These are phyloP conservation scores for Centropristis striata DNA, from an alignment of 2,113 vertebrate genomes.

Conservation along the genomic window DNA sequence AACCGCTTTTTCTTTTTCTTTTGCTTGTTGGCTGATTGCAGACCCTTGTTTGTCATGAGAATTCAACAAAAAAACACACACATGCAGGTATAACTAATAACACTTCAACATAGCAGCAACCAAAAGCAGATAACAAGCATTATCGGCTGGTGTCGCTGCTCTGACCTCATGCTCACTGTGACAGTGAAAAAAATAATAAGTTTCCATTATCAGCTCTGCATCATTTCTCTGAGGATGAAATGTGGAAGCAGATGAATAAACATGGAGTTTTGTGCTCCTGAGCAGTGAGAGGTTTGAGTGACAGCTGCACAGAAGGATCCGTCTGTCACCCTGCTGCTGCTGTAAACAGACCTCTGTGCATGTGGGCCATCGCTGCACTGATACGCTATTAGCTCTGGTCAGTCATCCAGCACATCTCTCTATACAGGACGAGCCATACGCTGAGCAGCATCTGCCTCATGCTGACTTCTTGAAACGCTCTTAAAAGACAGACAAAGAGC, in stretches of 20 bases:
- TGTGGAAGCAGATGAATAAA: constrained; percentile 19
- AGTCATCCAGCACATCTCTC: no score
- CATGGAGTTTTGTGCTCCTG: background rate
- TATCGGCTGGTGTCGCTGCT: constrained; percentile 12
- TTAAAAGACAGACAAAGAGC: background rate
- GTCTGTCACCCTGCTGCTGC: constrained; percentile 13
- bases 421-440: no score
- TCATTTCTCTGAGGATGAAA: constrained; percentile 4
- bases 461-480: no score
- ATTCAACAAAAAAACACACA: background rate
- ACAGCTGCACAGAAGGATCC: no score
- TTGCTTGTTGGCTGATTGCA: no score
- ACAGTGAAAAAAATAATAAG: background rate
- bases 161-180: background rate
- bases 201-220: constrained; percentile 10
- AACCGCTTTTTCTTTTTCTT: no score
- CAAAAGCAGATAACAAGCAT: background rate
- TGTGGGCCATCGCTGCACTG: background rate
- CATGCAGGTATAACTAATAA: background rate
- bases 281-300: no score
- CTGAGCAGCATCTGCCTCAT: no score
- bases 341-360: constrained; percentile 30
- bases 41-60: background rate
- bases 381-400: no score
- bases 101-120: background rate